Conservation (phyloP, 2,888 invertebrate genomes). For the Emesis furor region DNA sequence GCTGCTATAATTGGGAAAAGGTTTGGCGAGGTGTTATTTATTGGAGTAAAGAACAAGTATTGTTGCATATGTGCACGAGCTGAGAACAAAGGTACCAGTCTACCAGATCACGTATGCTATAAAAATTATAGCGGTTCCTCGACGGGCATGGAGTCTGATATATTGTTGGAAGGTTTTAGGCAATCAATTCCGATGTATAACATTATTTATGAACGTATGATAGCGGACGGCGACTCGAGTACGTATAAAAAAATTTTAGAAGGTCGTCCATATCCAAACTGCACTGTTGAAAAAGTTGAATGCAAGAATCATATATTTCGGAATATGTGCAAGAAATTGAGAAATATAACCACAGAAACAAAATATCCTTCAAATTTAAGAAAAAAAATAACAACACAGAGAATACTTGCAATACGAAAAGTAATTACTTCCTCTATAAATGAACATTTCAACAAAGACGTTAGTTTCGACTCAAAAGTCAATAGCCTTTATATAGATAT, state of each 20-base stretch:
- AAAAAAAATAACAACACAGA: conserved; percentile 3
- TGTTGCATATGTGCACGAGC: conserved; percentile 65
- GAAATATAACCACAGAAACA: neutral
- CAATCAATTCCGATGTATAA: no score
- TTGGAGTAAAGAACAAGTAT: conserved; percentile 67
- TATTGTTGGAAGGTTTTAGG: neutral
- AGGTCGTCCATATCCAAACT: conserved; percentile 48
- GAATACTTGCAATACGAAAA: conserved; percentile 7
- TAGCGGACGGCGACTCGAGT: conserved; percentile 67
- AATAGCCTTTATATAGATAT: conserved; percentile 17
- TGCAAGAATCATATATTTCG: conserved; percentile 65
- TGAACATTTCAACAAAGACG: neutral
- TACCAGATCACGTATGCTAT: conserved; percentile 59
- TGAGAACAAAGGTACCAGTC: conserved; percentile 36
- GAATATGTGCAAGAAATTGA: neutral
- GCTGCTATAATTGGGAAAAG: conserved; percentile 66
- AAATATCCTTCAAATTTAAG: neutral
- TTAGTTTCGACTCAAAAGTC: neutral
- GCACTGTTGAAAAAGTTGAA: conserved; percentile 69
- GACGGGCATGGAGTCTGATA: conserved; percentile 64
- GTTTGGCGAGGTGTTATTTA: conserved; percentile 53
- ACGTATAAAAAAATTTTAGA: conserved; percentile 65
- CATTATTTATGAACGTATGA: conserved; percentile 65
- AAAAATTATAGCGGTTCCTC: conserved; percentile 68
- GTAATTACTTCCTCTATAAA: neutral